These are phyloP conservation scores for Phallusia fumigata DNA, from an alignment of 23 tunicate species.

Conservation along the genomic window DNA sequence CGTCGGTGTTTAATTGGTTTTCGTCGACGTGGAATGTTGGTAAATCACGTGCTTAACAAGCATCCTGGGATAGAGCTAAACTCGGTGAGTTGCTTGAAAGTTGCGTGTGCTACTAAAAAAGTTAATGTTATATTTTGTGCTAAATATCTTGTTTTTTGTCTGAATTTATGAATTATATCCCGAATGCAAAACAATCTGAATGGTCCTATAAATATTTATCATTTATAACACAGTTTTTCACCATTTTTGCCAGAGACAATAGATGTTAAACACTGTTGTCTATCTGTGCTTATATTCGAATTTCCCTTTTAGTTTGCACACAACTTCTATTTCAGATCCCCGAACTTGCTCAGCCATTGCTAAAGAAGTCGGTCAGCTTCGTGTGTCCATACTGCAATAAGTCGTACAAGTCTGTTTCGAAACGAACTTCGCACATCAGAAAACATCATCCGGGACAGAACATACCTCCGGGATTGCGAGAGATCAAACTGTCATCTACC, in stretches of 20 bases:
- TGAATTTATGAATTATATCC: too few relatives aligned
- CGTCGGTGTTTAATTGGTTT: slow-evolving; percentile 53
- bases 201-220: too few relatives aligned
- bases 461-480: slow-evolving; percentile 40
- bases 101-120: neutral
- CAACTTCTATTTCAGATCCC: slow-evolving; percentile 18
- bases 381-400: slow-evolving; percentile 73
- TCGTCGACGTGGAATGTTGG: slow-evolving; percentile 76
- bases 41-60: slow-evolving; percentile 58
- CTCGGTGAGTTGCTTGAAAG: slow-evolving; percentile 10
- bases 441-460: slow-evolving; percentile 66
- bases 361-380: slow-evolving; percentile 31
- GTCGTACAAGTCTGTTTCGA: slow-evolving; percentile 59
- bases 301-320: too few relatives aligned
- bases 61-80: slow-evolving; percentile 58
- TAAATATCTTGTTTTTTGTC: too few relatives aligned
- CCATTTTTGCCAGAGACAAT: too few relatives aligned
- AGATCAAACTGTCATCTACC: neutral
- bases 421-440: slow-evolving; percentile 48
- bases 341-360: slow-evolving; percentile 41
- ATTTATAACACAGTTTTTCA: too few relatives aligned
- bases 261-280: too few relatives aligned
- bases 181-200: too few relatives aligned
- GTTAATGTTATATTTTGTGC: too few relatives aligned
- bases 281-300: too few relatives aligned